Evolutionary conservation across 2,797 vertebrate genomes (phyloP), one percentile per base, ranked within the genome.

Genomic region (Peromyscus aztecus): DNA sequence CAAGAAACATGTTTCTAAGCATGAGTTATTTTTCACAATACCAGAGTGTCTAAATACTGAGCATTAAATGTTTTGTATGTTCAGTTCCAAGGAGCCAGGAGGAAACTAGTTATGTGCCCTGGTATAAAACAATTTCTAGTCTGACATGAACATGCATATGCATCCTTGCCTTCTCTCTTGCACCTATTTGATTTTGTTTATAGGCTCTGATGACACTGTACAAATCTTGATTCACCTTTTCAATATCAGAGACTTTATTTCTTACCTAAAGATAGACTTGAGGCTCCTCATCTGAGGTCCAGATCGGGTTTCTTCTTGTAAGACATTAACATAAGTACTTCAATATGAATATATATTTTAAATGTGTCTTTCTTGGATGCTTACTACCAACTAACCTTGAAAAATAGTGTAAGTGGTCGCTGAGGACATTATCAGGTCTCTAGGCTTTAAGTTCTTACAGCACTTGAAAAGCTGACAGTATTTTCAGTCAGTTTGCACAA

Each of bases 401-500:
- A 89, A 4, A 92, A n/a, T 73, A 84, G 37, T 78, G 63, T 77
- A 80, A 83, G 16, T 59, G 90, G 31, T 73, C 88, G 57, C 89
- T 43, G n/a, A 96, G 81, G 90, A 92, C 52, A 83, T 43, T 43
- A 86, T 49, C 69, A 29, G 17, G 40, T 43, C 19, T 7, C 43
- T 84, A 65, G 59, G 75, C 89, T 86, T 52, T 88, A 59, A 88
- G 78, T 43, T 84, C 85, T n/a, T 76, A 43, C 1, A 96, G 69
- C 7, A 82, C 31, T 84, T 85, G 67, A 96, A 87, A 43, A 91
- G 27, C 29, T 95, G 94, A 94, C 61, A 92, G 76, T 43, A 24
- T 89, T 92, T 95, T 95, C 96, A 96, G 91, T 61, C 77, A 91
- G 52, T 91, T 97, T 83, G 84, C 83, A 97, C 80, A 97, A 84